Conservation (phyloP, 1,140 invertebrate species). For the Stratiolaelaps scimitus region DNA sequence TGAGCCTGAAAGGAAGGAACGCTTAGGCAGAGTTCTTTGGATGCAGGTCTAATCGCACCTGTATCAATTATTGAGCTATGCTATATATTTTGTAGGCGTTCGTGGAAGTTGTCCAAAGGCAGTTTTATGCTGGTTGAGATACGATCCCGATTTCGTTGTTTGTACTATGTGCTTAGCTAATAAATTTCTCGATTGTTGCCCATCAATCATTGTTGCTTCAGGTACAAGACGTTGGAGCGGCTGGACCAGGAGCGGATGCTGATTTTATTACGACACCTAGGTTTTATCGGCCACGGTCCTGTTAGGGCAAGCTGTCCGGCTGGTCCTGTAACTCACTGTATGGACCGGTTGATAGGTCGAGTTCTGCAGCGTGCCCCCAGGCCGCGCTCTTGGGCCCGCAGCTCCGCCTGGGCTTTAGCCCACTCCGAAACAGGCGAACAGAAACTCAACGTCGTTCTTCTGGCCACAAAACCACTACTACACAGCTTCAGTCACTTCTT, state of each 20-base stretch:
- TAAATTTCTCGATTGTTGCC: too few species aligned
- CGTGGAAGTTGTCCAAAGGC: too few species aligned
- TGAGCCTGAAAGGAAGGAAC: too few species aligned
- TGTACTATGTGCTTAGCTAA: neutral
- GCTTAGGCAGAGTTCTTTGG: too few species aligned
- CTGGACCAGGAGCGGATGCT: slow-evolving; percentile 85
- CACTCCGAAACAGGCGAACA: slow-evolving; percentile 24
- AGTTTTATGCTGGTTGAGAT: too few species aligned
- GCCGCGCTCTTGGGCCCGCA: slow-evolving; percentile 20
- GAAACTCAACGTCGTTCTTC: slow-evolving; percentile 33
- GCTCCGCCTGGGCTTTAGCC: slow-evolving; percentile 5
- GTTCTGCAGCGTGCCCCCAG: slow-evolving; percentile 45
- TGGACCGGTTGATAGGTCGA: slow-evolving; percentile 61
- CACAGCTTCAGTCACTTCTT: slow-evolving; percentile 32
- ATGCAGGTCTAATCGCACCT: too few species aligned
- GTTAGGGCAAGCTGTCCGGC: slow-evolving; percentile 84
- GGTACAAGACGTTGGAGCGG: slow-evolving; percentile 80
- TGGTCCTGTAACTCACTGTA: slow-evolving; percentile 59
- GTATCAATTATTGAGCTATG: too few species aligned
- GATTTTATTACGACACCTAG: slow-evolving; percentile 84
- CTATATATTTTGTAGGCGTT: too few species aligned
- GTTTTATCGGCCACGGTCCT: slow-evolving; percentile 80
- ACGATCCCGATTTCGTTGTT: too few species aligned
- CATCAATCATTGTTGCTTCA: slow-evolving; percentile 35
- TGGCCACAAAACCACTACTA: slow-evolving; percentile 43